These are phyloP conservation scores for Tautogolabrus adspersus DNA, from an alignment of 2,113 vertebrate species.

Conservation along the genomic window DNA sequence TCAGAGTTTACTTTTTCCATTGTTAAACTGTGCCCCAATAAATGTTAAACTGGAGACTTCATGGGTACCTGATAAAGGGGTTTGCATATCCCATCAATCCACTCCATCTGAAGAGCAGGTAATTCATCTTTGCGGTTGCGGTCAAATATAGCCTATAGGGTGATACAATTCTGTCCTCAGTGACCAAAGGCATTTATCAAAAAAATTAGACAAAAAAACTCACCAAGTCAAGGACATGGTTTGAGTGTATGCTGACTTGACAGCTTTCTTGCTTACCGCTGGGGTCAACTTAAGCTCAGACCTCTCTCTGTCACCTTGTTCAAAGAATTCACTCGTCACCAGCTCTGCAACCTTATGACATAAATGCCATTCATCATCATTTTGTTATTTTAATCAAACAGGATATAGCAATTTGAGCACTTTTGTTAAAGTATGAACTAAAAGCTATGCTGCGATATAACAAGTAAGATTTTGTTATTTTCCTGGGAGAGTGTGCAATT, in stretches of 20 bases:
- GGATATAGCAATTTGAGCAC: background rate
- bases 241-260: background rate
- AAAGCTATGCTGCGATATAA: too few relatives aligned
- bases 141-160: conserved; percentile 95
- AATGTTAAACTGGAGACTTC: background rate
- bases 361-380: conserved; percentile 3
- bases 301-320: conserved; percentile 97
- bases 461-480: too few relatives aligned
- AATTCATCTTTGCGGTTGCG: conserved; percentile 98
- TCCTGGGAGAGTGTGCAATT: too few relatives aligned
- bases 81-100: conserved; percentile 98
- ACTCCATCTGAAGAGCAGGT: conserved; percentile 93
- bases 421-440: too few relatives aligned
- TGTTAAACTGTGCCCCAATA: background rate
- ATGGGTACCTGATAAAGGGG: conserved; percentile 92
- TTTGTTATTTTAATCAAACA: conserved; percentile 4
- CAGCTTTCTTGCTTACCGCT: conserved; percentile 85
- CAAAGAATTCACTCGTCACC: conserved; percentile 98
- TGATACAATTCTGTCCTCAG: conserved; percentile 8
- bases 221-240: background rate
- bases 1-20: background rate
- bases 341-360: conserved; percentile 93
- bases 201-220: background rate
- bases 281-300: conserved; percentile 96
- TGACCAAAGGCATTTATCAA: background rate